Percentiles rank a stretch among this genome's conserved stretches.
phyloP scores from a whole-genome alignment of 2,113 vertebrate genomes.

The Nematolebias whitei region DNA sequence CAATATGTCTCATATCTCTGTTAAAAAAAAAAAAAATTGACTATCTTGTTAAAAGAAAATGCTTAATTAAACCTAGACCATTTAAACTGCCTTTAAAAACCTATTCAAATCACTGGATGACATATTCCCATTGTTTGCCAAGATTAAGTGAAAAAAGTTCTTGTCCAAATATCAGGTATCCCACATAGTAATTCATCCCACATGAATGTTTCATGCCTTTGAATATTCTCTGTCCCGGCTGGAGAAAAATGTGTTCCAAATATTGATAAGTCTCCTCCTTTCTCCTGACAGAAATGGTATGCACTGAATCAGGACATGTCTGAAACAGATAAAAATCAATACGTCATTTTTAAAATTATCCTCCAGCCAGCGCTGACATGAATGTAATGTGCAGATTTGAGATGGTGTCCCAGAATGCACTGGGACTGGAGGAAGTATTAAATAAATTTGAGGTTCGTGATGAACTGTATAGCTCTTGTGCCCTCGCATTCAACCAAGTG shows the following conservation, averaged over 20 bases:
- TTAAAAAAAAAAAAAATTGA: no score
- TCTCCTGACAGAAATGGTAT: conserved; percentile 40
- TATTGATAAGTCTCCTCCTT: conserved; percentile 42
- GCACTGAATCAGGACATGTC: conserved; percentile 37
- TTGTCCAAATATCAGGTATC: neutral
- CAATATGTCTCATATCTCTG: no score
- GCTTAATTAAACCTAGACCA: no score
- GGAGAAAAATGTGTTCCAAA: no score
- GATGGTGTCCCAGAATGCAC: conserved; percentile 18
- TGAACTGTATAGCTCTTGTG: no score
- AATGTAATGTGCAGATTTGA: conserved; percentile 30
- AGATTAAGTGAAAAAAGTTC: neutral
- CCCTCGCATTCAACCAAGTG: no score
- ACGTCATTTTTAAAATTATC: conserved; percentile 16
- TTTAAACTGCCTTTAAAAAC: no score
- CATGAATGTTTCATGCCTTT: conserved; percentile 53
- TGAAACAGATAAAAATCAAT: conserved; percentile 43
- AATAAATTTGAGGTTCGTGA: no score
- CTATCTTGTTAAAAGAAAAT: no score
- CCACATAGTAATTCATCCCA: no score
- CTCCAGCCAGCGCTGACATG: conserved; percentile 27
- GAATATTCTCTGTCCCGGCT: conserved; percentile 29
- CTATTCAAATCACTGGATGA: no score
- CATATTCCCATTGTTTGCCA: neutral
- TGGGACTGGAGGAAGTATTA: conserved; percentile 5